Evolutionary conservation across 2,888 invertebrate genomes (phyloP).

Genomic region (Apodemia hepburni): DNA sequence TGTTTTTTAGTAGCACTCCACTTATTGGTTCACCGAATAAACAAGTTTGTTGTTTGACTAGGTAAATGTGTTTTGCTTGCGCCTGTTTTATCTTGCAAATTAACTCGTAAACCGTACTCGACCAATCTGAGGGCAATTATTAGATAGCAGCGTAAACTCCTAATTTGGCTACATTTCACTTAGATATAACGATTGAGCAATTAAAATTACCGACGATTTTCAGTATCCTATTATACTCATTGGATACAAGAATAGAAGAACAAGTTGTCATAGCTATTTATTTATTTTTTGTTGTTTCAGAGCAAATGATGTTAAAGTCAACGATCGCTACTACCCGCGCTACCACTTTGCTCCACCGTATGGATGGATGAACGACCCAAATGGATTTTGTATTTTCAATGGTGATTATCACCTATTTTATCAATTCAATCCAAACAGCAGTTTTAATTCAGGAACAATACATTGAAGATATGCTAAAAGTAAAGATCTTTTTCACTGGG

Average conservation of each 20-base stretch:
- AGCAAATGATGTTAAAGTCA: neutral
- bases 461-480: slow-evolving; percentile 55
- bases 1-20: too few relatives aligned
- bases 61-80: too few relatives aligned
- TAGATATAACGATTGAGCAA: neutral
- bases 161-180: too few relatives aligned
- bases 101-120: too few relatives aligned
- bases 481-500: slow-evolving; percentile 48
- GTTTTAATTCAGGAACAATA: slow-evolving; percentile 34
- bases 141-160: too few relatives aligned
- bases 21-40: too few relatives aligned
- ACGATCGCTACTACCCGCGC: slow-evolving; percentile 41
- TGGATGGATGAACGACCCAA: slow-evolving; percentile 79
- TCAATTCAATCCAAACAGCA: slow-evolving; percentile 55
- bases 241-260: neutral
- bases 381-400: slow-evolving; percentile 61
- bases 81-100: too few relatives aligned
- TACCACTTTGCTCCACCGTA: slow-evolving; percentile 51
- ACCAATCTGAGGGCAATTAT: too few relatives aligned
- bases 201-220: slow-evolving; percentile 6
- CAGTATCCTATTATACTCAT: neutral
- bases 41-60: too few relatives aligned
- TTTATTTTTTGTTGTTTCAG: slow-evolving; percentile 15
- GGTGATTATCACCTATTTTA: slow-evolving; percentile 69
- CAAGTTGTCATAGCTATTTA: neutral